A percentile compares a stretch with the other conserved stretches of the same genome.
Conservation (phyloP, 1,140 invertebrate species). For the Trichonephila clavata region DNA sequence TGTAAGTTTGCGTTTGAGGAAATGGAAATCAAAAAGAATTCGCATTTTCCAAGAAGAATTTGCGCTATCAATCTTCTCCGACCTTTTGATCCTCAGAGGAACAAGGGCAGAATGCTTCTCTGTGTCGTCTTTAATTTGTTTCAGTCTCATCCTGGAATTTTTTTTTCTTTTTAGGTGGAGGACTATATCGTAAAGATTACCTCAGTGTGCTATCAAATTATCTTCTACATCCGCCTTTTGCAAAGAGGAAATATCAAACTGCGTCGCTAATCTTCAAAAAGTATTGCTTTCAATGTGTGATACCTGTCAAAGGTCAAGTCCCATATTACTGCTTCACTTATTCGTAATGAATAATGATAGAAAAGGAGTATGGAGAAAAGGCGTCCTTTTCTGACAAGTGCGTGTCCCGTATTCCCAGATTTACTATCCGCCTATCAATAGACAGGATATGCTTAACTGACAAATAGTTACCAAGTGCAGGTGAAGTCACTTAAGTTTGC, state of each 20-base stretch:
- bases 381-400: not conserved
- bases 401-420: not conserved
- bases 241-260: not conserved
- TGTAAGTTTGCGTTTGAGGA: not conserved
- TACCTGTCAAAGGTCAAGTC: slow-evolving; percentile 10
- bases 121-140: not conserved
- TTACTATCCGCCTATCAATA: not conserved
- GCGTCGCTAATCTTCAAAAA: slow-evolving; percentile 11
- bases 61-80: not conserved
- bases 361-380: not conserved
- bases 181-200: not conserved
- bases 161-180: not conserved
- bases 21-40: not conserved
- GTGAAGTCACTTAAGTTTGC: not conserved
- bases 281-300: not conserved
- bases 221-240: not conserved
- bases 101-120: not conserved
- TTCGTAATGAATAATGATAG: slow-evolving; percentile 9
- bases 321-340: not conserved
- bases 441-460: slow-evolving; percentile 14
- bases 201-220: not conserved
- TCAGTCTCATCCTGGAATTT: not conserved
- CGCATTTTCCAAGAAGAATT: not conserved
- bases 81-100: not conserved
- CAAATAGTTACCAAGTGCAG: not conserved